Base-by-base conservation (phyloP, 1,140 invertebrate genomes). In the Harpegnathos saltator region DNA sequence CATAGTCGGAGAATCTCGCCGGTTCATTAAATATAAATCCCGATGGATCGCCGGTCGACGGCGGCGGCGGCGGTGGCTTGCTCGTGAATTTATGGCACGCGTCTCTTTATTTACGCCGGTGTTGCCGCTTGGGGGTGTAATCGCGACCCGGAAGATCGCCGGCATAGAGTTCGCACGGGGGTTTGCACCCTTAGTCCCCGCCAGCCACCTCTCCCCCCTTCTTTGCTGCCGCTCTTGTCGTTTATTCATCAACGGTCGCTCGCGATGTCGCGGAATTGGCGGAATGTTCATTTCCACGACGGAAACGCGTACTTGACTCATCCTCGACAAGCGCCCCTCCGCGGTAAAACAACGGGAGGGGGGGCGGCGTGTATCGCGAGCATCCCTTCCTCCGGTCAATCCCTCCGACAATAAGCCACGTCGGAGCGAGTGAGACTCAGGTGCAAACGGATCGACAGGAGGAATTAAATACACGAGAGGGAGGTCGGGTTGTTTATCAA, bases 1-100 rank as follows among this genome's bases (percentile, higher is more conserved):
- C 5, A 77, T 77, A 77, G 61, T 38, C 61, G 9, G 62, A 4
- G 62, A 56, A 66, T 66, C 74, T 56, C 29, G 15, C 19, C 24
- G 29, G 15, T 77, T 66, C 62, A 77, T 77, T 77, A 77, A 77
- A 66, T 77, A 77, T 77, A 77, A 77, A 66, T 77, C 74, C n/a
- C 29, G 22, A 66, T 66, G 29, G 59, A 66, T 77, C 48, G 48
- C 59, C 24, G 44, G 12, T 54, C 29, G 38, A 17, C 11, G 38
- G 15, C 19, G 54, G 19, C 66, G 12, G 33, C 29, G 38, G 22
- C 11, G 38, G 15, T 15, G 54, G 19, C 66, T 15, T 50, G 5
- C 9, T 77, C 15, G 19, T 66, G 22, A 77, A 77, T 66, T 77
- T 56, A 66, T 66, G 19, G 26, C 19, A 54, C 48, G 11, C 38